Evolutionary conservation across 1,140 invertebrate species (phyloP).

Genomic region (Hypsibius dujardini): DNA sequence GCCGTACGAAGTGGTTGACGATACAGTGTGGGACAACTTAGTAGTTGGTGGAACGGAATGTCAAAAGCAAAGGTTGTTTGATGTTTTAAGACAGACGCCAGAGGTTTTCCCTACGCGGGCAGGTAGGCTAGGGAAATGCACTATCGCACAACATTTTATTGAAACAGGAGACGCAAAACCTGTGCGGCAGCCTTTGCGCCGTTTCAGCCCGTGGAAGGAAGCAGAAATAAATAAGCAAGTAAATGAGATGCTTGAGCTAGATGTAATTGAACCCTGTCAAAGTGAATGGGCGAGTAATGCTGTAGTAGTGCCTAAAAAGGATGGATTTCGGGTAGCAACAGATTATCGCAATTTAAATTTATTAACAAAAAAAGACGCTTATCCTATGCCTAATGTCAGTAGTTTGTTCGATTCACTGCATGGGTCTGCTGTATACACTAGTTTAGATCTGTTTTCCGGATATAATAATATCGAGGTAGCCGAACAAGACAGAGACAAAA

Average conservation of each 20-base stretch:
- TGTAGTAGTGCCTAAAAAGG: not conserved
- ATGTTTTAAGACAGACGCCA: too few species aligned
- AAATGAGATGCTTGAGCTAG: not conserved
- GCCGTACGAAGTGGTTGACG: too few species aligned
- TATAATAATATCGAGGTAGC: not conserved
- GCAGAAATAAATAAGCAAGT: not conserved
- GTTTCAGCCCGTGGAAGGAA: not conserved
- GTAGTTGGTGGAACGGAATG: too few species aligned
- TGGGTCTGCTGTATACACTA: not conserved
- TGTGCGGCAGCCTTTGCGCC: too few species aligned
- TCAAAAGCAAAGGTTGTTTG: too few species aligned
- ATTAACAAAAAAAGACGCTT: not conserved
- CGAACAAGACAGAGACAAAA: constrained; percentile 17
- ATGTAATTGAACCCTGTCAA: not conserved
- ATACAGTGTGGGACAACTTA: too few species aligned
- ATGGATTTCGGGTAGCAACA: not conserved
- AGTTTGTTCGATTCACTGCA: not conserved
- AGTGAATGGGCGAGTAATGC: not conserved
- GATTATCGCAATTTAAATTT: not conserved
- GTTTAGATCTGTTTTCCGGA: not conserved
- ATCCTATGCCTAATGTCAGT: not conserved
- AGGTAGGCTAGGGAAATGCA: too few species aligned
- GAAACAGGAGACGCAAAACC: too few species aligned
- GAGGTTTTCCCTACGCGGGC: too few species aligned
- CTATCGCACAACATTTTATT: too few species aligned